Conservation (phyloP, 2,113 vertebrate species). For the Formicarius rufipectus region DNA sequence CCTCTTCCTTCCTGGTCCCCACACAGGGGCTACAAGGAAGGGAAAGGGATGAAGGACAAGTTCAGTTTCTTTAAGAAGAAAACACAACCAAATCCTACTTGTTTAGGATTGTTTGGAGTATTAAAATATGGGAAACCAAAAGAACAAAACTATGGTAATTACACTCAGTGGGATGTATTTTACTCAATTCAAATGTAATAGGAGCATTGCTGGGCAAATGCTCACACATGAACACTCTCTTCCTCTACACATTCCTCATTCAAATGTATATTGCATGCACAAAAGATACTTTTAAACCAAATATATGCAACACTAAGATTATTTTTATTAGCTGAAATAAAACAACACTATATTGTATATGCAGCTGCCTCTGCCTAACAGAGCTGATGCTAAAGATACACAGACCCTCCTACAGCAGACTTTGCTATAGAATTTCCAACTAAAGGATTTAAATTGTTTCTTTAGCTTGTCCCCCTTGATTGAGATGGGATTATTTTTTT, state of each 20-base stretch:
- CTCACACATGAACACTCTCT: not conserved
- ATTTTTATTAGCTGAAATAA: not conserved
- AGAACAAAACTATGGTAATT: not conserved
- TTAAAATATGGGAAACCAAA: not conserved
- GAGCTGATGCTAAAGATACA: not conserved
- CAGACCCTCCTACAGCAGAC: not conserved
- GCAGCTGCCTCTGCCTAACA: not conserved
- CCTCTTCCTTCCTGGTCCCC: not conserved
- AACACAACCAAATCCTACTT: not conserved
- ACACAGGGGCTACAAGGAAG: fast-evolving
- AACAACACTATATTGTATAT: not conserved
- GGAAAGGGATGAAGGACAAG: not conserved
- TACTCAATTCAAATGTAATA: not conserved
- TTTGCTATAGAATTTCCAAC: not conserved
- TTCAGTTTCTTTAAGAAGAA: not conserved
- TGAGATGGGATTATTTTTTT: not conserved
- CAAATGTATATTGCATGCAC: not conserved
- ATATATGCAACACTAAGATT: not conserved
- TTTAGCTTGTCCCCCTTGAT: not conserved
- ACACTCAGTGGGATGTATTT: not conserved
- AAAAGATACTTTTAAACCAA: not conserved
- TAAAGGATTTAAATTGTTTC: not conserved
- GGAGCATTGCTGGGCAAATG: not conserved
- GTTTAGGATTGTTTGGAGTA: not conserved
- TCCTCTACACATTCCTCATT: not conserved